Percentiles rank a stretch among this genome's conserved stretches.
These are phyloP conservation scores for Epirrhoe alternata DNA, from an alignment of 2,888 invertebrate species.

Conservation along the genomic window DNA sequence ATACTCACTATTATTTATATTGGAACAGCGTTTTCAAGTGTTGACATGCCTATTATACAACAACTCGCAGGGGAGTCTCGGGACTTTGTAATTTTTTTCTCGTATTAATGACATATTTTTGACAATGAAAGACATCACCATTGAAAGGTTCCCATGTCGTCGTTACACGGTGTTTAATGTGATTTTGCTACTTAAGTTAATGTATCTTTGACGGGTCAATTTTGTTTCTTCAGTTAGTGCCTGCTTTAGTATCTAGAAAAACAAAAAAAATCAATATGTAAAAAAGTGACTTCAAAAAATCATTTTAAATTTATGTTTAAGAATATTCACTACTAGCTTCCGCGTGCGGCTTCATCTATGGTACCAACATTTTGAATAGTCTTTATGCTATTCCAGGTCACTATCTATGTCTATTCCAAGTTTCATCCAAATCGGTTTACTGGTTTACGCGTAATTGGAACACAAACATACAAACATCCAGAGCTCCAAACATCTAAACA, in stretches of 20 bases:
- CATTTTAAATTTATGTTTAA: too few relatives aligned
- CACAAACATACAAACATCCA: too few relatives aligned
- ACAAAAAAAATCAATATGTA: too few relatives aligned
- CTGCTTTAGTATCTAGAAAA: neutral
- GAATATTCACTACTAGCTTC: too few relatives aligned
- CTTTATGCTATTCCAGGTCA: too few relatives aligned
- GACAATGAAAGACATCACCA: slow-evolving; percentile 80
- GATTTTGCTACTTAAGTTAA: slow-evolving; percentile 54
- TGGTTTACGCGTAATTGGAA: too few relatives aligned
- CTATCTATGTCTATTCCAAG: too few relatives aligned
- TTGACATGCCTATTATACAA: slow-evolving; percentile 82
- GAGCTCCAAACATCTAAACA: too few relatives aligned
- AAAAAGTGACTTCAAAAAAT: too few relatives aligned
- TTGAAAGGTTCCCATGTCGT: slow-evolving; percentile 76
- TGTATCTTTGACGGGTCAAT: slow-evolving; percentile 37
- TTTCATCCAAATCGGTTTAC: too few relatives aligned
- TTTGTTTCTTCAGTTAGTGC: slow-evolving; percentile 4
- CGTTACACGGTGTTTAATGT: slow-evolving; percentile 78
- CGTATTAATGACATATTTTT: slow-evolving; percentile 79
- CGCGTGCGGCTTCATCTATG: too few relatives aligned
- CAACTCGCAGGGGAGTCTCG: slow-evolving; percentile 74
- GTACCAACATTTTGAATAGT: too few relatives aligned
- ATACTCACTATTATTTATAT: slow-evolving; percentile 77
- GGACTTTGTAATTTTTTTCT: slow-evolving; percentile 73
- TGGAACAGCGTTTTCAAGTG: slow-evolving; percentile 73